These are phyloP conservation scores for Rhagonycha fulva DNA, from an alignment of 2,888 invertebrate genomes.

Conservation along the genomic window DNA sequence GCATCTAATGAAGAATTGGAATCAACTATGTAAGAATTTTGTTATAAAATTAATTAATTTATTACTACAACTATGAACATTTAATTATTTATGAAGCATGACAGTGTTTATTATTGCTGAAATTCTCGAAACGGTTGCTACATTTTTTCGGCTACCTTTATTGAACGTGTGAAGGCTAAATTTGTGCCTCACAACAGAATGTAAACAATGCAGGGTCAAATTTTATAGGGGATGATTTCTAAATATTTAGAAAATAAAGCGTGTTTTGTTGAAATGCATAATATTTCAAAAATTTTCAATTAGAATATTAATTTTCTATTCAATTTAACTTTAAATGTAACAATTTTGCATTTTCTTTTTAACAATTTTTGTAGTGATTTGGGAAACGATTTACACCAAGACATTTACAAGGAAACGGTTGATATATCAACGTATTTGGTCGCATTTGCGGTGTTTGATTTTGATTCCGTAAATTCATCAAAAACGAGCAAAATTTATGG, in stretches of 20 bases:
- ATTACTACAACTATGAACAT: neutral
- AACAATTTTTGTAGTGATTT: conserved; percentile 8
- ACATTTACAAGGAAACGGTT: conserved; percentile 51
- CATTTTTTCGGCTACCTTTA: neutral
- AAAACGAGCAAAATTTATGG: conserved; percentile 39
- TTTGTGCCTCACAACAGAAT: neutral
- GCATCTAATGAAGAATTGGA: conserved; percentile 18
- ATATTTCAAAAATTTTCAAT: neutral
- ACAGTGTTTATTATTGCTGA: neutral
- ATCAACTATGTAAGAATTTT: conserved; percentile 9
- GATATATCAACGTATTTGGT: conserved; percentile 79
- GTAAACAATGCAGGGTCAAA: neutral
- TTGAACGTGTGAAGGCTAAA: neutral
- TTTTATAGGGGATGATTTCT: neutral
- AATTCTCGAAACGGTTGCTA: neutral
- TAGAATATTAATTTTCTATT: neutral
- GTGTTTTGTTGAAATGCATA: neutral
- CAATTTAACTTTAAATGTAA: neutral
- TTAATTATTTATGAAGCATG: neutral
- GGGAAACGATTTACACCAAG: conserved; percentile 9
- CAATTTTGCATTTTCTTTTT: neutral
- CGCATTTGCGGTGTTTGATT: conserved; percentile 78
- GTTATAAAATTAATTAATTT: neutral
- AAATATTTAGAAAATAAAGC: neutral
- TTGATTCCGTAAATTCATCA: neutral